Conservation (phyloP, 2,888 invertebrate species). For the Troides oblongomaculatus region DNA sequence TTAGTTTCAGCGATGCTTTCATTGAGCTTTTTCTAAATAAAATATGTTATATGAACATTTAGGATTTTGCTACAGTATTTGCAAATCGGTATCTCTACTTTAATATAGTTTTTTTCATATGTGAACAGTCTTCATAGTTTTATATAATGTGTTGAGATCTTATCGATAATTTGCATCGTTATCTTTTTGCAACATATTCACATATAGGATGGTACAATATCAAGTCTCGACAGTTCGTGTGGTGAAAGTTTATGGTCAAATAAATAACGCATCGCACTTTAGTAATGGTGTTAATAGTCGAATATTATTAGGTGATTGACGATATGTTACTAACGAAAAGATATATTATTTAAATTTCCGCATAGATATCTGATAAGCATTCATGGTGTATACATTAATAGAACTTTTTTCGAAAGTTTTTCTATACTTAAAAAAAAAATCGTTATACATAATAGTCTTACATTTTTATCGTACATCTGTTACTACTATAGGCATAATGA, state of each 20-base stretch:
- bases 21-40: no score
- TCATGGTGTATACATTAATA: neutral
- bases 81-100: no score
- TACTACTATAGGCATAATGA: slow-evolving; percentile 21
- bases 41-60: no score
- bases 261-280: slow-evolving; percentile 19
- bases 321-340: slow-evolving; percentile 16
- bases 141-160: neutral
- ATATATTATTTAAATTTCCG: slow-evolving; percentile 22
- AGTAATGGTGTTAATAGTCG: slow-evolving; percentile 25
- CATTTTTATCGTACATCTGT: slow-evolving; percentile 14
- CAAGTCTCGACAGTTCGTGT: slow-evolving; percentile 7
- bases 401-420: slow-evolving; percentile 24
- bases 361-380: slow-evolving; percentile 14
- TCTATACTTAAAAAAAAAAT: slow-evolving; percentile 9
- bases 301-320: slow-evolving; percentile 23
- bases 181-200: slow-evolving; percentile 3
- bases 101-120: no score
- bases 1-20: no score
- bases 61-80: no score
- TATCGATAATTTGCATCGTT: slow-evolving; percentile 1
- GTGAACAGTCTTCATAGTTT: neutral
- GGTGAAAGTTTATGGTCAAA: slow-evolving; percentile 28
- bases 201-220: slow-evolving; percentile 1
- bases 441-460: slow-evolving; percentile 15